These are phyloP conservation scores for Pseudopleuronectes americanus DNA, from an alignment of 2,797 vertebrate genomes.

Conservation along the genomic window DNA sequence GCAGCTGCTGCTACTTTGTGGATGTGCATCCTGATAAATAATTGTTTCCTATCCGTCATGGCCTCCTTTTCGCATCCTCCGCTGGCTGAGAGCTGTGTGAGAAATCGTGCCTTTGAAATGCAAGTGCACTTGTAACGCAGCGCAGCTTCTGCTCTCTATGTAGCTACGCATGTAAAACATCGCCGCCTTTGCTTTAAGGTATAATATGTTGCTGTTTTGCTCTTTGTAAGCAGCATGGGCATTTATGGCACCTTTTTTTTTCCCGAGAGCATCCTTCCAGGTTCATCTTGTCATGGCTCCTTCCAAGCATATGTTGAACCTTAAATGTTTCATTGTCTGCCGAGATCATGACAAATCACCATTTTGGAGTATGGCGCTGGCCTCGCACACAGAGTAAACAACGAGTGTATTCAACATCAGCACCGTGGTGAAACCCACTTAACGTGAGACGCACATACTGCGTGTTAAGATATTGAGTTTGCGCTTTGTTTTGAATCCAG, in stretches of 20 bases:
- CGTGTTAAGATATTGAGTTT: constrained; percentile 66
- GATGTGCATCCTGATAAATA: constrained; percentile 78
- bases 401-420: constrained; percentile 60
- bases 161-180: constrained; percentile 66
- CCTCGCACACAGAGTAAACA: constrained; percentile 59
- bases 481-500: constrained; percentile 69
- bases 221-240: constrained; percentile 50
- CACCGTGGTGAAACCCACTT: constrained; percentile 60
- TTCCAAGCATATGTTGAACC: constrained; percentile 74
- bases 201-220: constrained; percentile 47
- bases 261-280: constrained; percentile 43
- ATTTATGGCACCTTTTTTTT: constrained; percentile 37
- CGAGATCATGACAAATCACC: constrained; percentile 74
- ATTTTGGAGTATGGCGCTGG: constrained; percentile 49
- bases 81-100: constrained; percentile 58
- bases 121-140: constrained; percentile 46
- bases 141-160: constrained; percentile 43
- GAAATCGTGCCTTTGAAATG: constrained; percentile 59
- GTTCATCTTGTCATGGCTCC: constrained; percentile 65
- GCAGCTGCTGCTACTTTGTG: constrained; percentile 77
- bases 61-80: constrained; percentile 64
- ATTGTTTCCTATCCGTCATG: constrained; percentile 79
- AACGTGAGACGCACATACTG: constrained; percentile 54
- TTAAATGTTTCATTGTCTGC: constrained; percentile 65
- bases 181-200: constrained; percentile 31